Evolutionary conservation across 2,797 vertebrate genomes (phyloP), one percentile per base, ranked within the genome.

Genomic region (Allobates femoralis): DNA sequence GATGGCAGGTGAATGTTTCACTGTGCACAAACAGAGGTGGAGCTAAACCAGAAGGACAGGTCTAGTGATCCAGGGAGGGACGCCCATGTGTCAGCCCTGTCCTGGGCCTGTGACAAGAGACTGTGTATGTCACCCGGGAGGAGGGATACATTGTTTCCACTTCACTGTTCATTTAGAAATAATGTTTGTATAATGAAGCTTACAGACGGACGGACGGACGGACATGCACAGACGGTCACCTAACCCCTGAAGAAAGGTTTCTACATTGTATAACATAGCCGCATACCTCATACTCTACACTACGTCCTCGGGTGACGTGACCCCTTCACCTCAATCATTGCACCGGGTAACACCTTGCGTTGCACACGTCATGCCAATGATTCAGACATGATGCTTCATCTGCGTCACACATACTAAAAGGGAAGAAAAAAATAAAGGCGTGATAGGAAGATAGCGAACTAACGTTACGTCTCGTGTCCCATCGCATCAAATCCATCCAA

Each of bases 11-110:
- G 79, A 79, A 82, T 60, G 83, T 80, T 81, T 77, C 34, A 77
- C 79, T 82, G 84, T 60, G 83, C 30, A 83, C 56, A 37, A 46
- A 84, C 15, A 56, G 50, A 67, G 87, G 87, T 37, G 87, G 87
- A 75, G 87, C n/a, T 66, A 88, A 88, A 88, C 87, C 87, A 86
- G 83, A 85, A 85, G 84, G 84, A 86, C 84, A 78, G 74, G 87
- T 86, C 87, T 74, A 83, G 82, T 55, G 84, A 74, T 30, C 23
- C 87, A 64, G 80, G 84, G 80, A 74, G 85, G 67, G 67, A 58
- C 81, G 81, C 81, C 84, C 64, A 85, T 26, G 69, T 46, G 46
- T 16, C 85, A 73, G 67, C 66, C 55, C 75, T 50, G 81, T 74
- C 46, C 30, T 32, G 12, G 32, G 51, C 34, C 46, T 77, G 78